A percentile compares a stretch with the other conserved stretches of the same genome.
Evolutionary conservation across 2,113 vertebrate species (phyloP).

Genomic region (Rafetus swinhoei): DNA sequence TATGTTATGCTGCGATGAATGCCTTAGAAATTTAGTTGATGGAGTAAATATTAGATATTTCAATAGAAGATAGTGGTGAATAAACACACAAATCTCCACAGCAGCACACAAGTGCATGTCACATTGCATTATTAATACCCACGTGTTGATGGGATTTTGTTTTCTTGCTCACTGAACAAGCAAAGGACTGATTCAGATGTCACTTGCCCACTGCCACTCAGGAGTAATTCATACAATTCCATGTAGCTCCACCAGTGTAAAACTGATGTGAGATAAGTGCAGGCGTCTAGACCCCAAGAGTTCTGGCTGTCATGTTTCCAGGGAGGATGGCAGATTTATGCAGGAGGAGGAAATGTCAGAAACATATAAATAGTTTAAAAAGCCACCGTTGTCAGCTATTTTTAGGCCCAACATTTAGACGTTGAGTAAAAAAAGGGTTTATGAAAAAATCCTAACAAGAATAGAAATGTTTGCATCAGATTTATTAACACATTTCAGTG

Average conservation of each 20-base stretch:
- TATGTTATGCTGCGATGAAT: not conserved
- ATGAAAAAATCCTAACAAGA: not conserved
- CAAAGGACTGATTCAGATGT: not conserved
- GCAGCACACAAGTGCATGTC: not conserved
- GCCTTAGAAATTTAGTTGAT: not conserved
- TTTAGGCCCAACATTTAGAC: not conserved
- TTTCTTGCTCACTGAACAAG: not conserved
- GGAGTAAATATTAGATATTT: slow-evolving; percentile 20
- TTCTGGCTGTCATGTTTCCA: not conserved
- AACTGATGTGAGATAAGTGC: not conserved
- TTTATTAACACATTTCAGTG: not conserved
- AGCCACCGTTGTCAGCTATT: not conserved
- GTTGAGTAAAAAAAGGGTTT: not conserved
- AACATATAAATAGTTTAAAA: not conserved
- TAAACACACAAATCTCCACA: not conserved
- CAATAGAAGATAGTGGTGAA: not conserved
- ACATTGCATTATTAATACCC: not conserved
- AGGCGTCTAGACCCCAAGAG: not conserved
- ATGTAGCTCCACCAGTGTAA: not conserved
- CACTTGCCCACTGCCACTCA: not conserved
- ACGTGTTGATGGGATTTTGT: not conserved
- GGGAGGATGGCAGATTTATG: not conserved
- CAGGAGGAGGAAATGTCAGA: not conserved
- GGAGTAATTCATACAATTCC: not conserved
- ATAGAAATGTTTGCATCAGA: not conserved